phyloP scores from a whole-genome alignment of 2,797 vertebrate genomes.

The Catamblyrhynchus diadema region DNA sequence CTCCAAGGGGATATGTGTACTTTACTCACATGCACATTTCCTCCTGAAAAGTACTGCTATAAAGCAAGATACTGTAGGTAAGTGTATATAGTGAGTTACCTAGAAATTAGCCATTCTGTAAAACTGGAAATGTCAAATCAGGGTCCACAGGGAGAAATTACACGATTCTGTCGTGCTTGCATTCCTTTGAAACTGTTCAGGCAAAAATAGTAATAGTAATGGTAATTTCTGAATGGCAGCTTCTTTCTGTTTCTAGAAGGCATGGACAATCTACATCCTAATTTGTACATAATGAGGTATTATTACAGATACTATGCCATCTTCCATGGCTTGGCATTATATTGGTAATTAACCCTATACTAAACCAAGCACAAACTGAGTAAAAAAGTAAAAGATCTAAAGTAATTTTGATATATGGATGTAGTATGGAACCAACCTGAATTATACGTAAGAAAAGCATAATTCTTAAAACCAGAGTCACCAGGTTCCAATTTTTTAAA shows the following conservation, averaged over 20 bases:
- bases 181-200: background rate
- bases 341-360: background rate
- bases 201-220: background rate
- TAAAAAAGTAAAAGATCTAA: background rate
- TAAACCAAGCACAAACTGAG: background rate
- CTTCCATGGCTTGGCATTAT: background rate
- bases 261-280: background rate
- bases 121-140: background rate
- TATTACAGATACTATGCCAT: background rate
- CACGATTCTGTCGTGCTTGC: background rate
- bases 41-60: background rate
- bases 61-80: background rate
- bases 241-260: background rate
- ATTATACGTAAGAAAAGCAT: background rate
- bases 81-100: background rate
- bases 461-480: background rate
- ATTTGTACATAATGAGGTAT: background rate
- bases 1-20: background rate
- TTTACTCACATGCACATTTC: background rate
- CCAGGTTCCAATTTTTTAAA: background rate
- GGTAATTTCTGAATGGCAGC: background rate
- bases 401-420: background rate
- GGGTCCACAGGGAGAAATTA: background rate
- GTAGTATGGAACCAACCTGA: background rate
- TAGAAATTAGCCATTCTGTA: background rate